Evolutionary conservation across 2,797 vertebrate genomes (phyloP), one percentile per base, ranked within the genome.

Genomic region (Numenius phaeopus): DNA sequence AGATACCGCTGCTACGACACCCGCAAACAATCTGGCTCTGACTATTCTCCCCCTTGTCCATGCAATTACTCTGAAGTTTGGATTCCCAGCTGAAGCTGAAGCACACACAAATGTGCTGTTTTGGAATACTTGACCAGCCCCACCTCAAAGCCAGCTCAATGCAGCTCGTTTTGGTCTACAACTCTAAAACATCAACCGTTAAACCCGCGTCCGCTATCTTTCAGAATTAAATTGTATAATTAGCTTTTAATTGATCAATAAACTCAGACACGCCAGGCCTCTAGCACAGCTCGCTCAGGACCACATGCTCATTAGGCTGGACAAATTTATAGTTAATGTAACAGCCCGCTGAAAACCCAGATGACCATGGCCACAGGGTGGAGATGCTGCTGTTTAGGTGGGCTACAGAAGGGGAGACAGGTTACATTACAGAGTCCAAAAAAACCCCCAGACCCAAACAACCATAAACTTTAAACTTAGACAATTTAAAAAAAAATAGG

Each of bases 211-310:
- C 54, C 10, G 30, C 10, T 52, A 11, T 71, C 55, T 64, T 67
- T 37, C 30, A 50, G 54, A 21, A 72, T 20, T 17, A 47, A 83
- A 34, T 34, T 32, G 5, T 29, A 32, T 32, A 72, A 83, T 59
- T 69, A 81, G 26, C 15, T 84, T 81, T 81, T 47, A 61, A 66
- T 3, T 55, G 54, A 59, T 80, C 47, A 40, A 30, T n/a, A 37
- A 67, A 58, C 13, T 49, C 2, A 1, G 44, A 39, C 1, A 2
- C 1, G 1, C 34, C 49, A 69, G 24, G 39, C 34, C 24, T 75
- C 29, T 57, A 52, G 57, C 71, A 66, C 32, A 58, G 12, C 39
- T 72, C 16, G 5, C 62, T 83, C 26, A 79, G 62, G 67, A 50
- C 30, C 57, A n/a, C 12, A 15, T 8, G 4, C 39, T 58, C 4